Base-by-base conservation (phyloP, 1,140 invertebrate genomes). In the Himalopsyche phryganea region DNA sequence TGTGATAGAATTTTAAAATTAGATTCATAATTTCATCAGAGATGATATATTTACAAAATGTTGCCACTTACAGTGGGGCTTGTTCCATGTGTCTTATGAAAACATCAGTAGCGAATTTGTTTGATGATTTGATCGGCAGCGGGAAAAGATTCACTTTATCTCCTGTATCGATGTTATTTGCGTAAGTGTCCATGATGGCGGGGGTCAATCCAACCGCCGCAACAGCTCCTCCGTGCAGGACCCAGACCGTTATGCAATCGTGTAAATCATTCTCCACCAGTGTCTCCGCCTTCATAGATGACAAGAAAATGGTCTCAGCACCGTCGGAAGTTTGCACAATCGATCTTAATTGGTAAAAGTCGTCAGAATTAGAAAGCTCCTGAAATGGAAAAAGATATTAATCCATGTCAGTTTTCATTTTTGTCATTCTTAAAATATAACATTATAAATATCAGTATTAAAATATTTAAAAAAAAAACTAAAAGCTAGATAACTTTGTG, bases 241-340 rank as follows among this genome's bases (percentile, higher is more conserved):
- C 74, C 65, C 86, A 86, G 17, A 90, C 75, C 66, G 81, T 87
- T 2, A 93, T 74, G 18, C 82, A 76, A 68, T 92, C 90, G 44
- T 84, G 81, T 11, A 92, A 71, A 20, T 66, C 70, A 69, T 65
- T 73, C 11, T 72, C 68, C 46, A 79, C 58, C 47, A 74, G 70
- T 70, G 80, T 81, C 80, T 88, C 85, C 35, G 90, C 91, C 80
- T 88, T 91, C 19, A 88, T 81, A 65, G 89, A 91, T 33, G 90
- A 90, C 14, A 88, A 73, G 66, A 91, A 91, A 63, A 81, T 82
- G 20, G 76, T 74, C 67, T 84, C 81, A 66, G 74, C 80, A 35
- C 83, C 85, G 63, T 87, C 85, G 20, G 82, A 79, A 59, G 81
- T 81, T 46, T 82, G 82, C 0, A 87, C 83, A 20, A 82, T 73